Evolutionary conservation across 2,888 invertebrate species (phyloP), one percentile per base, ranked within the genome.

Genomic region (Ellobium chinense): DNA sequence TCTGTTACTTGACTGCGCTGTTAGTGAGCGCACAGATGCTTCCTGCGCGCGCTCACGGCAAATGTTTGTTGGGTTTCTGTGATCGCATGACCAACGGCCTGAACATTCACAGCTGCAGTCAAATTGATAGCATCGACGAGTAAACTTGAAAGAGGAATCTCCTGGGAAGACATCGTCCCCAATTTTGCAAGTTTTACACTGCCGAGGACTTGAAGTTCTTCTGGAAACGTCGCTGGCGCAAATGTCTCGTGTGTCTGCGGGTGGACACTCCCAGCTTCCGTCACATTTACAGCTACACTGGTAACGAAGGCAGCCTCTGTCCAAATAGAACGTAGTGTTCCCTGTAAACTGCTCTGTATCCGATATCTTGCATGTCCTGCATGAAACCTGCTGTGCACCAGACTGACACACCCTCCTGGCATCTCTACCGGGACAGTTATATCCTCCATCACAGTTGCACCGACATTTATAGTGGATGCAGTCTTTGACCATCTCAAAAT

Each of bases 361-460:
- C 0, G 84, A 83, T 24, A 83, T 78, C 29, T 76, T 72, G 37
- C 85, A 85, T 12, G 65, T 31, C 29, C 46, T 74, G 46, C 85
- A 85, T 2, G 39, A 24, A 18, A 63, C 4, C 56, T n/a, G 31
- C 29, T 27, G 29, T 1, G 37, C 56, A 27, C 56, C 58, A n/a
- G 54, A 5, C 1, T 37, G 9, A 62, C 84, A 90, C 7, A 85
- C 87, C 36, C 89, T 78, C 1, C 85, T 84, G 1, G 88, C 88
- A 24, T 81, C 83, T 36, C 86, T 82, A 24, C 85, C 88, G 1
- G 88, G 89, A 66, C 90, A 90, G 37, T 87, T 82, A 88, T 89
- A 90, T 27, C 87, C 78, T 7, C 90, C 90, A 60, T 89, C 87
- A 83, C 90, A 90, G 66, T 88, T 87, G 78, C 89, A 90, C 39